These are phyloP conservation scores for Glaucomys volans DNA, from an alignment of 2,113 vertebrate genomes.

Conservation along the genomic window DNA sequence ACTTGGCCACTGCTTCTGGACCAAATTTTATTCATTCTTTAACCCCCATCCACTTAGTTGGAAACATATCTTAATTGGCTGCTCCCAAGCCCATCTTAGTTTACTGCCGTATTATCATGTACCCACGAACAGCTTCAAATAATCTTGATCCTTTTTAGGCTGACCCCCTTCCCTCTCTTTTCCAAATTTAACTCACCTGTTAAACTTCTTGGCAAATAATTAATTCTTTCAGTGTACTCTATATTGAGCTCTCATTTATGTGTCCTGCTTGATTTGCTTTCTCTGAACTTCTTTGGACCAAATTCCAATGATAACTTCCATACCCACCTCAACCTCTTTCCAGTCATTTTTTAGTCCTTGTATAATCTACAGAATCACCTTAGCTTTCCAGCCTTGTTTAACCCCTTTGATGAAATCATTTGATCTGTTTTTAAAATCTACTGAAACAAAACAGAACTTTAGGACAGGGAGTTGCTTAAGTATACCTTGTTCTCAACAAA, in stretches of 20 bases:
- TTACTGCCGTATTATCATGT: background rate
- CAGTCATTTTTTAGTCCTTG: background rate
- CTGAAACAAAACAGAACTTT: background rate
- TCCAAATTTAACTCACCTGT: background rate
- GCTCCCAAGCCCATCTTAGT: background rate
- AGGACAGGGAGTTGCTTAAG: background rate
- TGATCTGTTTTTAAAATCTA: conserved; percentile 26
- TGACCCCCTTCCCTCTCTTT: background rate
- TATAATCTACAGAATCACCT: background rate
- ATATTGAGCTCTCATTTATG: background rate
- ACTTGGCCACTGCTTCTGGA: background rate
- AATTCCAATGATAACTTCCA: background rate
- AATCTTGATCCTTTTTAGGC: background rate
- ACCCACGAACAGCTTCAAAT: background rate
- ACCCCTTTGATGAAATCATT: conserved; percentile 11
- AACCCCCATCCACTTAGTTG: background rate
- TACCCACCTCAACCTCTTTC: background rate
- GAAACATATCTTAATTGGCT: background rate
- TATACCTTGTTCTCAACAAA: conserved; percentile 38
- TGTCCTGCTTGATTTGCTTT: conserved; percentile 22
- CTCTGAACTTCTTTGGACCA: conserved; percentile 1
- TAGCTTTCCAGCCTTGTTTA: background rate
- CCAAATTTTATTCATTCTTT: background rate
- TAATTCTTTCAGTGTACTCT: background rate
- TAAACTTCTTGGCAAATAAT: background rate